These are phyloP conservation scores for Tympanuchus pallidicinctus DNA, from an alignment of 2,113 vertebrate species.

Conservation along the genomic window DNA sequence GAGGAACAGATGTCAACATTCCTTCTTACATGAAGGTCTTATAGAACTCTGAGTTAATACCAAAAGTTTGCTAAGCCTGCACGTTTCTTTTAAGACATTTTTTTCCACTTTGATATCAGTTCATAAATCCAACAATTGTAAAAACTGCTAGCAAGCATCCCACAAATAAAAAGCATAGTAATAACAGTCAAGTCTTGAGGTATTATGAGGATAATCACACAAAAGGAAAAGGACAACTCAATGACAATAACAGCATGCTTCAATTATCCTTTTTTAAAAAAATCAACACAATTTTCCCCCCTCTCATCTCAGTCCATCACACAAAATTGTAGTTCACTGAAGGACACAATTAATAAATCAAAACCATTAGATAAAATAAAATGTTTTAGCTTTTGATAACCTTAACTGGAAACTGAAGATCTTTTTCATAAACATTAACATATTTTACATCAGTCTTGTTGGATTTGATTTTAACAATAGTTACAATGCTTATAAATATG, in stretches of 20 bases:
- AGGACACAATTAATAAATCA: conserved; percentile 11
- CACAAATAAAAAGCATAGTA: background rate
- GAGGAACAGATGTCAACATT: background rate
- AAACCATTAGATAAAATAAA: background rate
- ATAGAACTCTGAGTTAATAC: background rate
- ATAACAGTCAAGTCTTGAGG: background rate
- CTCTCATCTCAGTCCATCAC: background rate
- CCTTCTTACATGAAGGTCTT: background rate
- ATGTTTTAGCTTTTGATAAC: background rate
- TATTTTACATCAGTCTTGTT: background rate
- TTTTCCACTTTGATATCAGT: background rate
- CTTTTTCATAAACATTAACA: conserved; percentile 44
- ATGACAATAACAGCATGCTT: background rate
- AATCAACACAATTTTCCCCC: background rate
- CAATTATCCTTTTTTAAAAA: background rate
- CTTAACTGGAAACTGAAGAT: conserved; percentile 7
- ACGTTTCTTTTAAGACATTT: background rate
- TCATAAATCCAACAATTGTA: background rate
- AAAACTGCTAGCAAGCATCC: background rate
- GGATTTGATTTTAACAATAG: conserved; percentile 51
- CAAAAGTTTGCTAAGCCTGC: background rate
- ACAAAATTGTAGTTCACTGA: background rate
- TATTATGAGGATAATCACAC: background rate
- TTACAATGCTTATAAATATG: conserved; percentile 62
- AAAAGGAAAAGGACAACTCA: background rate